Base-by-base conservation (phyloP, 2,797 vertebrate genomes). In the Malurus splendens region DNA sequence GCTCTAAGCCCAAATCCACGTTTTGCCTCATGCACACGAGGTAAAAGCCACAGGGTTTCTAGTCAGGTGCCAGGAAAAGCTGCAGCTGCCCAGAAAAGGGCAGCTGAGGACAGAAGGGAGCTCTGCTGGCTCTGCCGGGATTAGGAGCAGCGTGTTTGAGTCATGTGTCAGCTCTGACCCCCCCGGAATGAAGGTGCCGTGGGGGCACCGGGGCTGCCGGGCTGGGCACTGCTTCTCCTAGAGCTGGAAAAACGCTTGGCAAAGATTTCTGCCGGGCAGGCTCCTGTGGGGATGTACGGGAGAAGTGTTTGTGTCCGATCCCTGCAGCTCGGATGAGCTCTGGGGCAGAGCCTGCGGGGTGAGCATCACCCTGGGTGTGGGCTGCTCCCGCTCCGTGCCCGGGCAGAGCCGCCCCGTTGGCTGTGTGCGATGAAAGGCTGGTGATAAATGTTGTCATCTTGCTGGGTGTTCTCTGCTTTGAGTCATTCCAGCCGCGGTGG, bases 41-140 rank as follows among this genome's bases (percentile, higher is more conserved):
- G 67, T 62, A 33, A 60, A 93, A 91, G 67, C 89, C 80, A 70
- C 74, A 67, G 74, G 32, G n/a, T 42, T 93, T 62, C 82, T 57
- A 41, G 47, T 90, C 45, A 70, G 80, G 54, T 84, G 74, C 67
- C 79, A 93, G 87, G 75, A 93, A 87, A 92, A 82, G 36, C 80
- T 94, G 39, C 54, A 76, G 71, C 85, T 81, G 82, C 90, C 85
- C 39, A 39, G 78, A 41, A 70, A 81, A 87, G 90, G 80, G 82
- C 67, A 79, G 24, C 68, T 5, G 6, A 90, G 74, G 92, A 89
- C 85, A 90, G 73, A 73, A 38, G 41, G 36, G 42, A 94, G 80
- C 82, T 95, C 42, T 79, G 59, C 84, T 77, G 12, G 11, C 74
- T 62, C 0, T 90, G 65, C 72, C 38, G 68, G 90, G 44, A 71